Base-by-base conservation (phyloP, 2,113 vertebrate genomes). In the Elaphurus davidianus region DNA sequence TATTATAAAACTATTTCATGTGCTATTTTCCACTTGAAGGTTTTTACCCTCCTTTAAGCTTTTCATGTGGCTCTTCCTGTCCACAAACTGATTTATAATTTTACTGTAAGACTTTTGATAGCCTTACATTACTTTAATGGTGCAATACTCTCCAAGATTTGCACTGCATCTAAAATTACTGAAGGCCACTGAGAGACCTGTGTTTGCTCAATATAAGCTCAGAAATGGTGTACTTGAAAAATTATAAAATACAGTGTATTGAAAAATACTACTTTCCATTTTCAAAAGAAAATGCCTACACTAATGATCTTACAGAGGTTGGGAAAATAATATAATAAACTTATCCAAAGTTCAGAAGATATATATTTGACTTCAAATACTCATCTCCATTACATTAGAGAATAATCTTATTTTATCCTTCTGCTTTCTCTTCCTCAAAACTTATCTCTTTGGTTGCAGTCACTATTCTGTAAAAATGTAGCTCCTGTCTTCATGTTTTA, bases 201-300 rank as follows among this genome's bases (percentile, higher is more conserved):
- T 23, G 45, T 74, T 86, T 94, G 81, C 23, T 94, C 79, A 93
- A 36, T 55, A 4, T 25, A 64, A 88, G 25, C 50, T 95, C 33
- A 93, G 45, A 87, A 2, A 54, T 0, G 16, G 4, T 92, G 2
- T 16, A 40, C 25, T 94, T 40, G 4, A 78, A 97, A 85, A 90
- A 40, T 67, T 52, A 67, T 55, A 97, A 97, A 95, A 97, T 54
- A 28, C 6, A 90, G 13, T 33, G 27, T 47, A 85, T 43, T 94
- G 82, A 19, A 98, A 93, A 96, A n/a, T 27, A 92, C n/a, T 97
- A 60, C 17, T 94, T 96, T 92, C 4, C 36, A 88, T 45, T 93
- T 78, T 67, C 82, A 91, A 55, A 94, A 82, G 87, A 87, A 94
- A 94, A 94, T 36, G 27, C 4, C 23, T 71, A 95, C 2, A 25